phyloP scores from a whole-genome alignment of 2,797 vertebrate species.

The Crypturellus tataupa region DNA sequence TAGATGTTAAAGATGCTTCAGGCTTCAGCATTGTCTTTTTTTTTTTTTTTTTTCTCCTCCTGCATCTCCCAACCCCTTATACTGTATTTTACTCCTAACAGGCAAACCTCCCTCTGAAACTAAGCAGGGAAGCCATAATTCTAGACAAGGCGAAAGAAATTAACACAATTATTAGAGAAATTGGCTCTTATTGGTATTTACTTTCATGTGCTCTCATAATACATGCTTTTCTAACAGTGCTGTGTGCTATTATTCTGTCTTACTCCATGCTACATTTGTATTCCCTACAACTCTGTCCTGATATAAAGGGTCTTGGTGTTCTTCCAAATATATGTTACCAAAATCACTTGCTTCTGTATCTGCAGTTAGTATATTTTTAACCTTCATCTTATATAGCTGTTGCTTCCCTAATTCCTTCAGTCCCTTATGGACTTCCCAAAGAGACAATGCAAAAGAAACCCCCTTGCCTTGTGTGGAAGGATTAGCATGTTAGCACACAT shows the following conservation, averaged over 20 bases:
- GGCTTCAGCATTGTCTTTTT: neutral
- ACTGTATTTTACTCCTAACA: neutral
- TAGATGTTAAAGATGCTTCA: neutral
- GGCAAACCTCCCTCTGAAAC: too few species aligned
- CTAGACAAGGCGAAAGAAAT: neutral
- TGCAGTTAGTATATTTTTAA: neutral
- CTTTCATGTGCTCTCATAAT: accelerated
- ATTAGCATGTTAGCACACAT: neutral
- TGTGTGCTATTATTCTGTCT: neutral
- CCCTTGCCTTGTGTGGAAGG: neutral
- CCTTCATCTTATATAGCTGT: neutral
- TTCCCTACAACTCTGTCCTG: neutral
- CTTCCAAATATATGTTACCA: accelerated
- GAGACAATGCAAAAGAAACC: too few species aligned
- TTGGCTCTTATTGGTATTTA: neutral
- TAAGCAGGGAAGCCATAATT: neutral
- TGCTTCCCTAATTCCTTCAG: neutral
- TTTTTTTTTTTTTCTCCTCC: neutral
- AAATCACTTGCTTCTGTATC: neutral
- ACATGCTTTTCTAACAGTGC: neutral
- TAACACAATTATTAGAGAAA: neutral
- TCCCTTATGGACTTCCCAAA: too few species aligned
- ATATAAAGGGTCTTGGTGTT: neutral
- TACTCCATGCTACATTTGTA: neutral
- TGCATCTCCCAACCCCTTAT: neutral